phyloP scores from a whole-genome alignment of 2,797 vertebrate species.

The Tokudaia tokunoshimensis region DNA sequence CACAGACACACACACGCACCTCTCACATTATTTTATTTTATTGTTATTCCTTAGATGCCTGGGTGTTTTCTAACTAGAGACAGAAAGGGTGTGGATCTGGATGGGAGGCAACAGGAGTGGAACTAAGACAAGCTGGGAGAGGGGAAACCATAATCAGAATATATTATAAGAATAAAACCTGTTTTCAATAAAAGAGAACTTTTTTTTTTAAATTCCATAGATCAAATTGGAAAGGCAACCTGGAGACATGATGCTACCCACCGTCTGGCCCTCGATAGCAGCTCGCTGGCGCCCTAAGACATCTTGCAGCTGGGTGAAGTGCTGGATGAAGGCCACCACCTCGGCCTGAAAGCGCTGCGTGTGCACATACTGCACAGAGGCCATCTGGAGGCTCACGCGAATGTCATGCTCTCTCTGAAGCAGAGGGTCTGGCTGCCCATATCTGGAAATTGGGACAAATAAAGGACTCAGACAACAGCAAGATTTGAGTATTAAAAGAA shows the following conservation, averaged over 20 bases:
- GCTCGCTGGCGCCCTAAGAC: slow-evolving; percentile 97
- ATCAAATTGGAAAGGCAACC: not conserved
- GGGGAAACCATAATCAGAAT: not conserved
- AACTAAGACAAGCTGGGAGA: not conserved
- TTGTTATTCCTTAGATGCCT: not conserved
- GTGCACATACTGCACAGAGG: slow-evolving; percentile 97
- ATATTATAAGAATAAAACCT: not conserved
- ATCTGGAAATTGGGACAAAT: slow-evolving; percentile 87
- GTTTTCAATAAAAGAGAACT: not conserved
- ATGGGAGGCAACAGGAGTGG: not conserved
- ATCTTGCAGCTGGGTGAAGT: slow-evolving; percentile 98
- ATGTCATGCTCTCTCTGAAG: slow-evolving; percentile 94
- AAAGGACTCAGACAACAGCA: not conserved
- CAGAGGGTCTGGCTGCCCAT: slow-evolving; percentile 90
- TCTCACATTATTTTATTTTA: not conserved
- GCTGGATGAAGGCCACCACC: slow-evolving; percentile 97
- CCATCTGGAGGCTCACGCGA: slow-evolving; percentile 94
- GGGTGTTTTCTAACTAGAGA: not conserved
- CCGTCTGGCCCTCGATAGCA: slow-evolving; percentile 96
- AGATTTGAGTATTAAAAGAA: not conserved
- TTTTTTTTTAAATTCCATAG: not conserved
- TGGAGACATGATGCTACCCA: slow-evolving; percentile 84
- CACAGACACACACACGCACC: not conserved
- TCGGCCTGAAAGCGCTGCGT: slow-evolving; percentile 98
- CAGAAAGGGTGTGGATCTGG: not conserved